Percentiles rank a stretch among this genome's conserved stretches.
phyloP scores from a whole-genome alignment of 2,113 vertebrate genomes.

The Petromus typicus region DNA sequence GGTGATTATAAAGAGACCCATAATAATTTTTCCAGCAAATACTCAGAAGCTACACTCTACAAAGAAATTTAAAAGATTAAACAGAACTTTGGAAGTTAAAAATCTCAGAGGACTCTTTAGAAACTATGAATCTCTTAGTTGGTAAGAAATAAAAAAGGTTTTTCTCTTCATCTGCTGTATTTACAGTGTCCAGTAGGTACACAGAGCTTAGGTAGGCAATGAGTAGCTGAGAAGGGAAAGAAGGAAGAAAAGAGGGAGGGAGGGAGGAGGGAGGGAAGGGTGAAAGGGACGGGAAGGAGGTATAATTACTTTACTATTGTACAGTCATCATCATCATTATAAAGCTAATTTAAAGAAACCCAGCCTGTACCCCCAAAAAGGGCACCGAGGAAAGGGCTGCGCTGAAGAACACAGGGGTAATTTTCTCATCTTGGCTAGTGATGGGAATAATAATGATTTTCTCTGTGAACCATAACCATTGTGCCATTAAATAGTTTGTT shows the following conservation, averaged over 20 bases:
- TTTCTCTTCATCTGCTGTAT: background rate
- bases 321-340: constrained; percentile 55
- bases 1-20: background rate
- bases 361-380: constrained; percentile 13
- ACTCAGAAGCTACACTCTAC: background rate
- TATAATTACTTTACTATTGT: constrained; percentile 22
- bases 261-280: rapidly evolving
- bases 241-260: background rate
- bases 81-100: background rate
- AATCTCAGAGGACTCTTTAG: background rate
- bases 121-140: background rate
- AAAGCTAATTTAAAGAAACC: constrained; percentile 69
- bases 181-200: background rate
- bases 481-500: constrained; percentile 66
- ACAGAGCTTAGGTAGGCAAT: background rate
- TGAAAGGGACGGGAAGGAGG: background rate
- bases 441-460: constrained; percentile 62
- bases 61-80: constrained; percentile 5
- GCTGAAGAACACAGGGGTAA: constrained; percentile 16
- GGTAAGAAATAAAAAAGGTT: background rate
- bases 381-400: background rate
- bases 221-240: background rate
- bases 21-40: background rate
- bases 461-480: constrained; percentile 63
- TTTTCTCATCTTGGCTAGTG: constrained; percentile 55